phyloP scores from a whole-genome alignment of 1,140 invertebrate genomes.

The Drosophila pectinifera region DNA sequence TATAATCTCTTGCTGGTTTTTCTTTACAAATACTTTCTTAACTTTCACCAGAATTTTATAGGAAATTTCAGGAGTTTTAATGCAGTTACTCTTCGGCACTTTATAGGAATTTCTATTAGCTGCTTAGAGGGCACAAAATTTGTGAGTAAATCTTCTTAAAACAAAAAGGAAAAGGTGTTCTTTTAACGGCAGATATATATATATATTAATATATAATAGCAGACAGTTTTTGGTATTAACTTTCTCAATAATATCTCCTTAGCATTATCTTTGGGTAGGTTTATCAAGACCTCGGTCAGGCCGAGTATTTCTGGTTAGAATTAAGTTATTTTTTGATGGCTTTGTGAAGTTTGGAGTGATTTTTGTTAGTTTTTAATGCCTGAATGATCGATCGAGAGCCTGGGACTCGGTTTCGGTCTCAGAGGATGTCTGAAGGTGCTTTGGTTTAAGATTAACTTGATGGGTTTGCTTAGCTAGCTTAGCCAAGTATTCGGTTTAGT shows the following conservation, averaged over 20 bases:
- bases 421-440: conserved; percentile 12
- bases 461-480: conserved; percentile 43
- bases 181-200: too few relatives aligned
- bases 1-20: not conserved
- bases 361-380: conserved; percentile 21
- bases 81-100: not conserved
- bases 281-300: not conserved
- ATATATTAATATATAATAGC: not conserved
- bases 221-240: not conserved
- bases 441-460: conserved; percentile 47
- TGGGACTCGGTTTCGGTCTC: not conserved
- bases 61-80: not conserved
- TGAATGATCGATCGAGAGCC: conserved; percentile 12
- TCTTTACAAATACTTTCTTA: not conserved
- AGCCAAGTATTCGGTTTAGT: conserved; percentile 49
- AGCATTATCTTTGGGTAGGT: conserved; percentile 4
- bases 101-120: not conserved
- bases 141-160: not conserved
- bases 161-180: not conserved
- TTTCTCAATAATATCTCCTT: not conserved
- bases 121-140: not conserved
- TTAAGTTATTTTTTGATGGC: not conserved
- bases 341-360: not conserved
- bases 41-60: not conserved
- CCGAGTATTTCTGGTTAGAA: conserved; percentile 6